A percentile compares a stretch with the other conserved stretches of the same genome.
Evolutionary conservation across 2,113 vertebrate species (phyloP).

Genomic region (Rhizomys pruinosus): DNA sequence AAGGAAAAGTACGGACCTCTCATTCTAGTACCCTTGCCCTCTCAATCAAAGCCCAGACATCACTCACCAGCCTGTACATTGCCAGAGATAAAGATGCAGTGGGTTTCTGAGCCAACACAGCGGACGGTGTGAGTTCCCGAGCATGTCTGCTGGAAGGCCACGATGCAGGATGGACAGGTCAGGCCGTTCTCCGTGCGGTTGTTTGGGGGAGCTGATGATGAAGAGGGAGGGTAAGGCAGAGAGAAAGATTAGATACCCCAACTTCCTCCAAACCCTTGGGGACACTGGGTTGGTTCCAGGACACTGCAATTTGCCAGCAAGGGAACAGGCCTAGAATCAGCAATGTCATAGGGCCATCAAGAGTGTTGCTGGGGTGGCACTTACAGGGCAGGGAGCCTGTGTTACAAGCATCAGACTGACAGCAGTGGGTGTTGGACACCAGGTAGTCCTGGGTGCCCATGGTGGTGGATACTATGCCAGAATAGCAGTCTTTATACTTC

Average conservation of each 20-base stretch:
- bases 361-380: neutral
- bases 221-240: neutral
- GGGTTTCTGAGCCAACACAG: constrained; percentile 73
- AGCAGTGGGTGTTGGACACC: constrained; percentile 67
- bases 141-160: constrained; percentile 62
- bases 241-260: rapidly evolving
- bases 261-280: too few species aligned
- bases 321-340: neutral
- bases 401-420: constrained; percentile 76
- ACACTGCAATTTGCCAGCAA: neutral
- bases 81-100: constrained; percentile 72
- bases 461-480: constrained; percentile 68
- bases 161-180: constrained; percentile 67
- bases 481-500: constrained; percentile 61
- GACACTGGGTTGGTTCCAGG: neutral
- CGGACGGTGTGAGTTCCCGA: neutral
- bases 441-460: constrained; percentile 71
- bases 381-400: neutral
- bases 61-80: constrained; percentile 69
- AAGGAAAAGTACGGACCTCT: neutral
- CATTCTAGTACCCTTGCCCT: neutral
- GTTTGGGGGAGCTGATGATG: constrained; percentile 58
- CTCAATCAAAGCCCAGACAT: neutral
- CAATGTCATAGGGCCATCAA: rapidly evolving
- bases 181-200: constrained; percentile 68